Base-by-base conservation (phyloP, 1,140 invertebrate species). In the Drosophila nebulosa region DNA sequence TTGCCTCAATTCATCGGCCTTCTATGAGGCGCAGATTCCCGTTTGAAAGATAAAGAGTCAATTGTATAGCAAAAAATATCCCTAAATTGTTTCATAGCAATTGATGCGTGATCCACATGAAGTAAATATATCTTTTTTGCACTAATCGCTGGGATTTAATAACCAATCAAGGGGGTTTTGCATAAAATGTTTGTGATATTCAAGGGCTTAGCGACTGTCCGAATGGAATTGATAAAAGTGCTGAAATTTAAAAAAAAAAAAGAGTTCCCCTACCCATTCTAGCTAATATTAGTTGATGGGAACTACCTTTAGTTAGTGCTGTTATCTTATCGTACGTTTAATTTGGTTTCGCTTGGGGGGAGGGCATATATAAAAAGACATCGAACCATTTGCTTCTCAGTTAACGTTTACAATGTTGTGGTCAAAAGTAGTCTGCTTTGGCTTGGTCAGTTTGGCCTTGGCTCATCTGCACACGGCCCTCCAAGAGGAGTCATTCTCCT, bases 371-470 rank as follows among this genome's bases (percentile, higher is more conserved):
- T 55, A 55, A 30, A 18, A 55, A 18, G 24, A 1, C 16, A 46
- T 46, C 6, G 16, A 18, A 9, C 14, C 26, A 32, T 18, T 32
- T 30, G 52, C 14, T 6, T 9, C 52, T 32, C 52, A 55, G 14
- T 55, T 16, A 10, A 55, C 35, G 22, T 35, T 26, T 10, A 32
- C 14, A n/a, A 81, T 81, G 78, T 64, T 74, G 64, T 81, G 59
- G 68, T 52, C 69, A 24, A 62, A 73, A 50, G 58, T 81, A 59
- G 55, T 83, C 30, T 46, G 24, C n/a, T 83, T 74, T 1, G 69
- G 62, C 4, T 6, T 83, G 16, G 51, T 70, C 32, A 21, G 62
- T 12, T 27, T 81, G 56, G 60, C 36, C 22, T 52, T 83, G 26
- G 57, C 58, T 18, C 69, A 78, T 4, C 26, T 66, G 21, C 36